Evolutionary conservation across 2,113 vertebrate species (phyloP).

Genomic region (Casuarius casuarius): DNA sequence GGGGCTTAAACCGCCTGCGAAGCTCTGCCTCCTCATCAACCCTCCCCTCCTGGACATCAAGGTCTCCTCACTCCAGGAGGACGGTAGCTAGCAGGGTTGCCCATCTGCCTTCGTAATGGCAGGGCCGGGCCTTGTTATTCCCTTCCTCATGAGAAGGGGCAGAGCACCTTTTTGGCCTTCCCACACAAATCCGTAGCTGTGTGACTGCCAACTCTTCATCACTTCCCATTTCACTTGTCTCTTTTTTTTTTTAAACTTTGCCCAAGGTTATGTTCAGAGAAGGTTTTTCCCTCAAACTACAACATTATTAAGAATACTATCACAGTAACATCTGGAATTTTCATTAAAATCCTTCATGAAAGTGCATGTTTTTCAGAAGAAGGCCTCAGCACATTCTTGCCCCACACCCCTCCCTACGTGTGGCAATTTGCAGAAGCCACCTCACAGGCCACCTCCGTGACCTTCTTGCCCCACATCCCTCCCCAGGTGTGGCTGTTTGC

Average conservation of each 20-base stretch:
- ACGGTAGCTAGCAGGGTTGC: neutral
- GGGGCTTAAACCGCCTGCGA: accelerated
- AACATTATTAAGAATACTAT: neutral
- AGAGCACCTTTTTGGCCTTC: neutral
- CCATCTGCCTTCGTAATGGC: neutral
- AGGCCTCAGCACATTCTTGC: neutral
- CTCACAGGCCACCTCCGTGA: neutral
- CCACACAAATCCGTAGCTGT: slow-evolving; percentile 7
- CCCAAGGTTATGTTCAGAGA: neutral
- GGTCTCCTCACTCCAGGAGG: neutral
- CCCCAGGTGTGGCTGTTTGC: too few relatives aligned
- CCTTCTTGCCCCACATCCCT: too few relatives aligned
- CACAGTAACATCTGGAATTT: neutral
- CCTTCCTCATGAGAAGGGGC: accelerated
- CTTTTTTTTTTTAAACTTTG: neutral
- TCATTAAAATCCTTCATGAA: neutral
- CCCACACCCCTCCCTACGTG: neutral
- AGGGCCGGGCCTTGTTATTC: neutral
- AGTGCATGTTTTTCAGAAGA: neutral
- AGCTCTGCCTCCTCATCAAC: neutral
- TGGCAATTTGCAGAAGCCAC: neutral
- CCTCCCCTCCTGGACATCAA: neutral
- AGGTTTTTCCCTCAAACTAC: neutral
- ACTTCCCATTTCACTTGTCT: neutral
- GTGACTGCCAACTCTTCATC: neutral